Conservation (phyloP, 1,140 invertebrate genomes). For the Coenobita brevimanus region DNA sequence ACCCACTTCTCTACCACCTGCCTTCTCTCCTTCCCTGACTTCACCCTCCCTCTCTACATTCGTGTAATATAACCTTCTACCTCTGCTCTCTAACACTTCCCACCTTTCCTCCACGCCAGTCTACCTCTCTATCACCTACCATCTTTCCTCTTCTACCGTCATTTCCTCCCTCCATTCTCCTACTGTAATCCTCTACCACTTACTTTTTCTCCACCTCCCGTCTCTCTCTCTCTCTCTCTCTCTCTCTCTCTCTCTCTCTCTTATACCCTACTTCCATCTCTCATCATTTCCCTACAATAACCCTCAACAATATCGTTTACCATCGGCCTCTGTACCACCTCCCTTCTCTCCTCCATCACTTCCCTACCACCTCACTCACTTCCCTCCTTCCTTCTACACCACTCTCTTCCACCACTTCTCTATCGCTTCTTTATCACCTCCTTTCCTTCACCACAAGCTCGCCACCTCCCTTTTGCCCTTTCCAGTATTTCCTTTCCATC, state of each 20-base stretch:
- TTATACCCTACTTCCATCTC: neutral
- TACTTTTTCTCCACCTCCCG: no score
- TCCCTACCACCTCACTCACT: neutral
- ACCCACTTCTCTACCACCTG: no score
- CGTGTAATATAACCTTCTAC: no score
- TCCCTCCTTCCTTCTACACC: neutral
- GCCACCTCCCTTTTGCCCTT: neutral
- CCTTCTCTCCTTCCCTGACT: no score
- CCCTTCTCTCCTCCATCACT: neutral
- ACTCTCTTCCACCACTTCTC: neutral
- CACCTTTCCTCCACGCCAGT: no score
- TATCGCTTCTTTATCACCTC: neutral
- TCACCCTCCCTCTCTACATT: no score
- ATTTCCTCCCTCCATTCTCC: no score
- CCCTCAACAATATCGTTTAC: neutral
- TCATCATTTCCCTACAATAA: neutral
- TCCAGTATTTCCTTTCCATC: neutral
- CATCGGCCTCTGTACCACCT: neutral
- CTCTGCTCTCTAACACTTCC: no score
- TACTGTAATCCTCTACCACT: neutral
- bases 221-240: constrained; percentile 16
- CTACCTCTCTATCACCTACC: no score
- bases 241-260: constrained; percentile 8
- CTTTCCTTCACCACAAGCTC: neutral
- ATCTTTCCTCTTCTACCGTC: no score